Conservation (phyloP, 2,888 invertebrate species). For the Ephialtes manifestator region DNA sequence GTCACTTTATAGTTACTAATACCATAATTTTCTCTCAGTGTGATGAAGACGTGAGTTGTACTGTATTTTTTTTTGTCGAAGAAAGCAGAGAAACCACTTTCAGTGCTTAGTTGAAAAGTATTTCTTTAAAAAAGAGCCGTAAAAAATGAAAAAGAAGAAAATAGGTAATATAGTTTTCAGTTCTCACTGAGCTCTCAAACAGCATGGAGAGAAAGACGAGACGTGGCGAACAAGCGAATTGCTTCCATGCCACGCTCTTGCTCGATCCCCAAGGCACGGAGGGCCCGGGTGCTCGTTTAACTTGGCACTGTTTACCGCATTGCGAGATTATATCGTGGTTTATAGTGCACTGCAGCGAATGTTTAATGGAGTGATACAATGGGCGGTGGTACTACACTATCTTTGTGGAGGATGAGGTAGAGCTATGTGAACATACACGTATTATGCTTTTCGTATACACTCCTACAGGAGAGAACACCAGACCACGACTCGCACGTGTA, state of each 20-base stretch:
- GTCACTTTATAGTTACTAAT: too few relatives aligned
- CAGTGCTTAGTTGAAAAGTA: not conserved
- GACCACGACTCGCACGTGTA: constrained; percentile 21
- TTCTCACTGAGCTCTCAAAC: constrained; percentile 50
- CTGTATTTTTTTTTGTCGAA: not conserved
- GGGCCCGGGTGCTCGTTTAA: constrained; percentile 76
- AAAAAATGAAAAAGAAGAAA: constrained; percentile 16
- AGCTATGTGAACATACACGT: constrained; percentile 25
- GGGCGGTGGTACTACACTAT: constrained; percentile 62
- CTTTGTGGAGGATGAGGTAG: constrained; percentile 44
- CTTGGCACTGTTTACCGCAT: constrained; percentile 84
- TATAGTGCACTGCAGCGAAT: constrained; percentile 83
- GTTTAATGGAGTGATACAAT: constrained; percentile 84
- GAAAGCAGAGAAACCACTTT: not conserved
- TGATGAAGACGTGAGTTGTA: not conserved
- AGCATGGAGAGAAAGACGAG: constrained; percentile 53
- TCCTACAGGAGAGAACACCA: constrained; percentile 26
- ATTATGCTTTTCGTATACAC: not conserved
- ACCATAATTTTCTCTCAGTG: too few relatives aligned
- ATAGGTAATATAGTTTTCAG: constrained; percentile 67
- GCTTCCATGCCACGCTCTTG: constrained; percentile 28
- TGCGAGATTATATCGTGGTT: constrained; percentile 83
- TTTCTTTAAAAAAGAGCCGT: not conserved
- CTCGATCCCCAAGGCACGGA: constrained; percentile 58
- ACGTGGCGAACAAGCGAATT: constrained; percentile 47